These are phyloP conservation scores for Pardalotus punctatus DNA, from an alignment of 2,113 vertebrate genomes.

Conservation along the genomic window DNA sequence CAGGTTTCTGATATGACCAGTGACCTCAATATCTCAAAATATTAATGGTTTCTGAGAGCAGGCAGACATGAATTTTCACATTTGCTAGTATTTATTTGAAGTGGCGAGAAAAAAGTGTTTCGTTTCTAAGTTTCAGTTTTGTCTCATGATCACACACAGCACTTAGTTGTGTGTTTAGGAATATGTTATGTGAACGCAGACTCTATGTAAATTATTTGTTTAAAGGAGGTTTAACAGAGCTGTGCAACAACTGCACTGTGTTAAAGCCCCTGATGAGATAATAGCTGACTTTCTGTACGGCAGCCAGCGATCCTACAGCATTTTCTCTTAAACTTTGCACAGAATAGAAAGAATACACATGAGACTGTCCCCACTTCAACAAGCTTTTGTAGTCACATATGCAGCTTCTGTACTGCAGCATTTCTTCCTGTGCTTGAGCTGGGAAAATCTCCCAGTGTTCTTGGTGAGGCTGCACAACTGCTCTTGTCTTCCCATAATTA, in stretches of 20 bases:
- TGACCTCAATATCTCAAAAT: slow-evolving; percentile 38
- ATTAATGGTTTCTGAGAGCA: slow-evolving; percentile 4
- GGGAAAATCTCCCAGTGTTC: background rate
- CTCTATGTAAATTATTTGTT: background rate
- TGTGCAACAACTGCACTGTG: background rate
- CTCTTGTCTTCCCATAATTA: background rate
- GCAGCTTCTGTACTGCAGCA: background rate
- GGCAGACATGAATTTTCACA: slow-evolving; percentile 22
- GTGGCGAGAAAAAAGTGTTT: background rate
- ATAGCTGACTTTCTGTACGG: background rate
- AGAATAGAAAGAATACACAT: background rate
- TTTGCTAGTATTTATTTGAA: slow-evolving; percentile 4
- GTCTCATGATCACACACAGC: background rate
- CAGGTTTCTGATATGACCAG: slow-evolving; percentile 20
- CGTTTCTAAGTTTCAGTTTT: background rate
- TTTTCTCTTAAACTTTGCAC: background rate
- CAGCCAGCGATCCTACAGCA: background rate
- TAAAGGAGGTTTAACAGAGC: background rate
- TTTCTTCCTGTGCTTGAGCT: background rate
- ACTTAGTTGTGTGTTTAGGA: background rate
- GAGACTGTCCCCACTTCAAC: background rate
- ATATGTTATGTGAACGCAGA: background rate
- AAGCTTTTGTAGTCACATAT: background rate
- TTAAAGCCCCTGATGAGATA: background rate
- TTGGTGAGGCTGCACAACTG: background rate